Base-by-base conservation (phyloP, 1,140 invertebrate genomes). In the Heliothis subflexa region DNA sequence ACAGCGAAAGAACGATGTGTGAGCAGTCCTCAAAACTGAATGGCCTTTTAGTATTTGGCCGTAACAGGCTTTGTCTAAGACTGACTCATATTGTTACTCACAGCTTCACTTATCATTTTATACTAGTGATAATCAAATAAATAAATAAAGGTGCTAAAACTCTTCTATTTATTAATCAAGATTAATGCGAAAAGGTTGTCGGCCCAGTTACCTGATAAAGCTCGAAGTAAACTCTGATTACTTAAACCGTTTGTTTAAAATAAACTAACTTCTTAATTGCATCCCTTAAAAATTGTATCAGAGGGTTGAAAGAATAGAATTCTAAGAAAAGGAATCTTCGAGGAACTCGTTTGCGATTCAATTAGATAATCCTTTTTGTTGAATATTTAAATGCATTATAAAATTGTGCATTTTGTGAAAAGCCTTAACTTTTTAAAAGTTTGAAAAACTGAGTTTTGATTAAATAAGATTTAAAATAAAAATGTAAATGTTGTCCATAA, bases 301-400 rank as follows among this genome's bases (percentile, higher is more conserved):
- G 55, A 25, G 55, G 45, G 16, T 74, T 61, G 49, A 50, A 74
- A 61, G 47, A 75, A 33, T 61, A 25, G 13, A 74, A 74, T 59
- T 75, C 18, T n/a, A 18, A 62, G 18, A 25, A 7, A 57, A 64
- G 45, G n/a, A 72, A 40, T 72, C 68, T 73, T 16, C 33, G 2
- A 16, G 21, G 33, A 75, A 64, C 57, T 75, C 73, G 59, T 75
- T 64, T 62, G 59, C 25, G 59, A 52, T 64, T 75, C 59, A 75
- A 75, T 64, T 75, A 61, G 57, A 49, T 61, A 61, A 74, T 74
- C 18, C 55, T 50, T 74, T 74, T 61, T 62, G 55, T 74, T 74
- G 50, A 57, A 72, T 72, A 66, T 66, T 66, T 66, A 57, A 73
- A 73, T 59, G 71, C 40, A 47, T 59, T 57, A 47, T 59, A 25